Percentiles rank a stretch among this genome's conserved stretches.
Conservation (phyloP, 92 coral and sea anemone genomes). For the Paragorgia papillata region DNA sequence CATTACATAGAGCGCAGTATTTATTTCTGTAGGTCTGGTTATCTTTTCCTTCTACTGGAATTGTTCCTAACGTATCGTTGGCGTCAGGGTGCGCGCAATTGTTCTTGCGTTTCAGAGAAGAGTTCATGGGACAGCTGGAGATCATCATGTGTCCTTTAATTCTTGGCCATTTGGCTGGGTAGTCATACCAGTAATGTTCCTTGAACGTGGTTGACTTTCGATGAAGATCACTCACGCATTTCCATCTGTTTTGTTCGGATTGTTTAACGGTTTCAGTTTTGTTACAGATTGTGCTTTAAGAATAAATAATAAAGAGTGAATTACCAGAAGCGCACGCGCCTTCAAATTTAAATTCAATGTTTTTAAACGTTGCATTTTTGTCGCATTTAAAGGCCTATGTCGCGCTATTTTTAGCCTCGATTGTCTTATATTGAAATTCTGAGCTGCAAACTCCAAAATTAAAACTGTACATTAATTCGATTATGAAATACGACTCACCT, state of each 20-base stretch:
- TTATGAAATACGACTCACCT: too few species aligned
- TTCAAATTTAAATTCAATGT: too few species aligned
- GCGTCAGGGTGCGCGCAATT: slow-evolving; percentile 14
- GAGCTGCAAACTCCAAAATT: too few species aligned
- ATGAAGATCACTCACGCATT: slow-evolving; percentile 21
- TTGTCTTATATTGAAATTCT: too few species aligned
- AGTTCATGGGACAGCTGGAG: slow-evolving; percentile 6
- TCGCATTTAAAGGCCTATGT: too few species aligned
- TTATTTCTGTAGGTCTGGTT: slow-evolving; percentile 31
- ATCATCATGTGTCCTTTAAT: slow-evolving; percentile 30
- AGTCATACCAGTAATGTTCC: slow-evolving; percentile 10
- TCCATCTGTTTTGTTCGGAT: background rate
- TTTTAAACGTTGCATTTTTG: too few species aligned
- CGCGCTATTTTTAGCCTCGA: too few species aligned
- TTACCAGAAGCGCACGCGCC: too few species aligned
- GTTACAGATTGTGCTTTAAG: background rate
- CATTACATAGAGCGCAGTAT: slow-evolving; percentile 31
- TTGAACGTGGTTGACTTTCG: background rate
- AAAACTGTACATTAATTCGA: too few species aligned
- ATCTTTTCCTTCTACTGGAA: slow-evolving; percentile 38
- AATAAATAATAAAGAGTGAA: background rate
- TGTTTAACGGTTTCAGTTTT: background rate
- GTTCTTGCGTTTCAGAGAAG: background rate
- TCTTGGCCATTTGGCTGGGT: background rate
- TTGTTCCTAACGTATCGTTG: background rate